Evolutionary conservation across 2,113 vertebrate genomes (phyloP), one percentile per base, ranked within the genome.

Genomic region (Clarias gariepinus): DNA sequence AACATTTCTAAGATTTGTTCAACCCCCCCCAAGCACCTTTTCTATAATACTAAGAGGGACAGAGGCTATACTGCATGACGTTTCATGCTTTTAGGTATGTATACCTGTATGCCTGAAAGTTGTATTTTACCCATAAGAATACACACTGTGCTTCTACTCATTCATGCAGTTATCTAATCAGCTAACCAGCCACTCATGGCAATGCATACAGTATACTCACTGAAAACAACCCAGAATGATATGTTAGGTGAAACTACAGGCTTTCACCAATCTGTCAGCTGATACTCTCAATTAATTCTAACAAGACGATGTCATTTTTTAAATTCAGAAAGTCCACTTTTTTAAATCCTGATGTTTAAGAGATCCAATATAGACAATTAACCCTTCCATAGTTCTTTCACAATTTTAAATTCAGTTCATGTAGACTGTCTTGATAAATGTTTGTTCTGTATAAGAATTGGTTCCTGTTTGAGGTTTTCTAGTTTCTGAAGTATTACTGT

Each of bases 71-170:
- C 52, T 60, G 16, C 33, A 83, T 60, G 52, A 47, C 11, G 21
- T 36, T 36, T 71, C 30, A 83, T 68, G 58, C 86, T 90, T 90
- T 71, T 15, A 33, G 78, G 91, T 88, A 90, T 89, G 86, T 88
- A 77, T 91, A 90, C 91, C 94, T 95, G 92, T 92, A 93, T 94
- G 91, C 92, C 91, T 95, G 93, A 95, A 93, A 92, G 91, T 10
- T 3, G 21, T n/a, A 52, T 25, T 52, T 74, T 52, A 74, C 13
- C 10, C 7, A 41, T 73, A 1, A 69, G 5, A 69, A 33, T 33
- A 69, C 66, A 69, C 28, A 19, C 18, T 10, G 19, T 16, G 33
- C 15, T 6, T n/a, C 66, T 69, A 13, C 66, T 33, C 13, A 33
- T 30, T 33, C 15, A 64, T 64, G 61, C 23, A 30, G 28, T 30